Evolutionary conservation across 1,140 invertebrate genomes (phyloP).

Genomic region (Drosophila parvula): DNA sequence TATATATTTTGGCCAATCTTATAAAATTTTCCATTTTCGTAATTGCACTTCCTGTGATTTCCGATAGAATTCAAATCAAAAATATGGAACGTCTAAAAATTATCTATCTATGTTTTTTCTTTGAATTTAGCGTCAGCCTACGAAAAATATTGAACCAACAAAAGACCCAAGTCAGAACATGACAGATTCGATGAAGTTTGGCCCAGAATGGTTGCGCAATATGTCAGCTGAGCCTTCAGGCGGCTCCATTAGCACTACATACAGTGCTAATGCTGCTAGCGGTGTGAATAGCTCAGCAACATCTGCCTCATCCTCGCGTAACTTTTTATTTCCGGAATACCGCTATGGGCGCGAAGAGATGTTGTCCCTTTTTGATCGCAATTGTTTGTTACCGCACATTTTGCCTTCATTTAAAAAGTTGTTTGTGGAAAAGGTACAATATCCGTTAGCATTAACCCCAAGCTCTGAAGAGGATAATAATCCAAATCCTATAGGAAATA

Average conservation of each 20-base stretch:
- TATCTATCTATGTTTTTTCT: not conserved
- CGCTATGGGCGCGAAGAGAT: slow-evolving; percentile 94
- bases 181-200: slow-evolving; percentile 90
- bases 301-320: slow-evolving; percentile 43
- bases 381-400: slow-evolving; percentile 88
- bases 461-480: slow-evolving; percentile 91
- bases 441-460: slow-evolving; percentile 90
- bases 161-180: slow-evolving; percentile 80
- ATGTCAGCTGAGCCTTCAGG: slow-evolving; percentile 85
- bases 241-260: slow-evolving; percentile 51
- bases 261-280: slow-evolving; percentile 12
- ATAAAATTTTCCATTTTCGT: not conserved
- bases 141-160: slow-evolving; percentile 20
- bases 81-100: not conserved
- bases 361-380: slow-evolving; percentile 91
- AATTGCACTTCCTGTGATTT: not conserved
- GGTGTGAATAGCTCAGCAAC: slow-evolving; percentile 52
- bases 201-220: slow-evolving; percentile 90
- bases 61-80: not conserved
- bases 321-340: slow-evolving; percentile 76
- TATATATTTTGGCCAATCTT: not conserved
- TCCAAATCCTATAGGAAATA: slow-evolving; percentile 39
- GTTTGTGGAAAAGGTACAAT: slow-evolving; percentile 90
- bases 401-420: slow-evolving; percentile 88
- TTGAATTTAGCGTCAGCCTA: slow-evolving; percentile 32